A percentile compares a stretch with the other conserved stretches of the same genome.
Conservation (phyloP, 2,888 invertebrate genomes). For the Dryadula phaetusa region DNA sequence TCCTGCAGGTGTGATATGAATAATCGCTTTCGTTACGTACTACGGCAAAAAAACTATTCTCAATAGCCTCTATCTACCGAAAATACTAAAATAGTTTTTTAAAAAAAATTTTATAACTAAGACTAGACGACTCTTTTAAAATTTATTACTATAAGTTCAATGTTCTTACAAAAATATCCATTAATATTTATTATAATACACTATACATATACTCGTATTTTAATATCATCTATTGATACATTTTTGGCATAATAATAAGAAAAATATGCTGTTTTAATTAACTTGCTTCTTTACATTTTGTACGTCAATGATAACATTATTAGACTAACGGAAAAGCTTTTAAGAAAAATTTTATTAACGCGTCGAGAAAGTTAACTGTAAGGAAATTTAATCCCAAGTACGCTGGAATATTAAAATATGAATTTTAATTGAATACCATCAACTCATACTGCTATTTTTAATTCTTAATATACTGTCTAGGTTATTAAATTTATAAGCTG, state of each 20-base stretch:
- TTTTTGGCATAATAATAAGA: not conserved
- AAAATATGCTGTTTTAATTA: not conserved
- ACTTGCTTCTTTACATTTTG: not conserved
- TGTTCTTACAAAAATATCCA: too few species aligned
- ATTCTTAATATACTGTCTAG: not conserved
- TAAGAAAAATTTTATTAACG: constrained; percentile 4
- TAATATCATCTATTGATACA: not conserved
- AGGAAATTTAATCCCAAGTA: constrained; percentile 1
- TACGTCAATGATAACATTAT: not conserved
- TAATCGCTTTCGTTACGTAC: constrained; percentile 24
- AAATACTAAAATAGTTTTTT: not conserved
- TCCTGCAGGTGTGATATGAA: constrained; percentile 30
- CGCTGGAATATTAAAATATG: constrained; percentile 6
- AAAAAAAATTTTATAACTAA: too few species aligned
- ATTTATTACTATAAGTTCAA: too few species aligned
- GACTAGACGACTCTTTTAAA: too few species aligned
- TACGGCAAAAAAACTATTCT: constrained; percentile 9
- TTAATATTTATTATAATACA: too few species aligned
- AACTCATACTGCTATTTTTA: not conserved
- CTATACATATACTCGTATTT: too few species aligned
- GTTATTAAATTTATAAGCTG: constrained; percentile 4
- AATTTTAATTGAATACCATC: constrained; percentile 2
- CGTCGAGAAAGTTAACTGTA: not conserved
- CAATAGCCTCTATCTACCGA: constrained; percentile 10
- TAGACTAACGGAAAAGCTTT: not conserved